These are phyloP conservation scores for Rutpela maculata DNA, from an alignment of 2,888 invertebrate species.

Conservation along the genomic window DNA sequence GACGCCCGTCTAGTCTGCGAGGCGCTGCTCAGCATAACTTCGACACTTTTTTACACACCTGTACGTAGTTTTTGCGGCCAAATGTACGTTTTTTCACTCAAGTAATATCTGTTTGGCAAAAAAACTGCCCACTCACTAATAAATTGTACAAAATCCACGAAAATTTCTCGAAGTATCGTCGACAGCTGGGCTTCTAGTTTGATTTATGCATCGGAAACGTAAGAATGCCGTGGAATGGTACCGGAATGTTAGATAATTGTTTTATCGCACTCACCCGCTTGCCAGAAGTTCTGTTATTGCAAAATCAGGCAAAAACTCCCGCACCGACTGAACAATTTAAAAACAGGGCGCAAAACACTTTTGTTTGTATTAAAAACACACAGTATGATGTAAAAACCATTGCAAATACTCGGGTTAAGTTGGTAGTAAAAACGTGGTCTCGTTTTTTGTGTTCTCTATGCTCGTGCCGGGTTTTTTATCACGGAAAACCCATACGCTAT, in stretches of 20 bases:
- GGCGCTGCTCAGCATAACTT: constrained; percentile 9
- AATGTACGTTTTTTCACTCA: constrained; percentile 17
- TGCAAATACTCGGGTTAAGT: constrained; percentile 50
- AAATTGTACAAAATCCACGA: not conserved
- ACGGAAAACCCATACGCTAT: constrained; percentile 60
- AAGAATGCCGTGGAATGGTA: constrained; percentile 16
- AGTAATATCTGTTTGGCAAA: not conserved
- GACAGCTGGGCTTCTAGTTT: not conserved
- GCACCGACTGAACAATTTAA: constrained; percentile 40
- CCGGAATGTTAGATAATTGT: constrained; percentile 34
- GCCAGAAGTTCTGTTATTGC: constrained; percentile 22
- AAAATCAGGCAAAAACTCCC: constrained; percentile 50
- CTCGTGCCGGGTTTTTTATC: constrained; percentile 58
- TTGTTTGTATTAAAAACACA: constrained; percentile 46
- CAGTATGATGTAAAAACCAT: constrained; percentile 52
- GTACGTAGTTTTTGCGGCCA: constrained; percentile 19
- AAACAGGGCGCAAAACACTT: constrained; percentile 47
- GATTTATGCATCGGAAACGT: not conserved
- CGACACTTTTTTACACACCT: constrained; percentile 28
- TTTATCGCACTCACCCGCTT: constrained; percentile 35
- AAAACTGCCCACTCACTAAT: constrained; percentile 23
- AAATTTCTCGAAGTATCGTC: not conserved
- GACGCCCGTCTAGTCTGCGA: constrained; percentile 38
- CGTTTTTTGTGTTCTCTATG: constrained; percentile 49
- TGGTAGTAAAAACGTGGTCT: constrained; percentile 53